Conservation (phyloP, 2,888 invertebrate species). For the Brenthis hecate region DNA sequence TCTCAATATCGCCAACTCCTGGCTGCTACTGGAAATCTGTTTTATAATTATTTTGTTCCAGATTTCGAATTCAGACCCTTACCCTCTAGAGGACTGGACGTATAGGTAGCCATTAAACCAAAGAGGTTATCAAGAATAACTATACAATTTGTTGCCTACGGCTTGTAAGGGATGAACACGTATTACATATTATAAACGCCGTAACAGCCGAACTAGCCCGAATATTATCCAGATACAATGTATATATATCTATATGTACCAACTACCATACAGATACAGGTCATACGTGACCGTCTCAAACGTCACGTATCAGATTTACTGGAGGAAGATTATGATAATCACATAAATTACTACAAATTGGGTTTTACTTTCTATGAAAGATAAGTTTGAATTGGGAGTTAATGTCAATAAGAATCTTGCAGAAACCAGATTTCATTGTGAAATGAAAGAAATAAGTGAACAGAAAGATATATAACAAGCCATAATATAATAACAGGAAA, state of each 20-base stretch:
- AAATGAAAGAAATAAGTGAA: no score
- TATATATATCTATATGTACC: no score
- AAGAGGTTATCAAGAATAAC: not conserved
- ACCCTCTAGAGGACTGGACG: no score
- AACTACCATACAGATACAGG: slow-evolving; percentile 17
- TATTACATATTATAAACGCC: slow-evolving; percentile 2
- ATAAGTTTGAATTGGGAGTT: no score
- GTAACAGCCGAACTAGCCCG: not conserved
- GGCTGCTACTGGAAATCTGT: no score
- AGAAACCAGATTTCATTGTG: no score
- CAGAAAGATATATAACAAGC: no score
- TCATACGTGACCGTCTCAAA: slow-evolving; percentile 8
- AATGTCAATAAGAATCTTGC: no score
- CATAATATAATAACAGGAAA: no score
- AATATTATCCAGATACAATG: not conserved
- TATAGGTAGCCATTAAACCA: not conserved
- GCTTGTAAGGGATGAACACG: slow-evolving; percentile 10
- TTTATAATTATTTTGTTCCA: no score
- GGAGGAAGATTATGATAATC: not conserved
- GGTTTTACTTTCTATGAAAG: not conserved
- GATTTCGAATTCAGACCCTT: no score
- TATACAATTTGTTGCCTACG: not conserved
- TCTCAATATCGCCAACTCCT: no score
- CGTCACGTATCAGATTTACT: slow-evolving; percentile 15
- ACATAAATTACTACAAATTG: not conserved